Evolutionary conservation across 2,888 invertebrate genomes (phyloP).

Genomic region (Thumatha senex): DNA sequence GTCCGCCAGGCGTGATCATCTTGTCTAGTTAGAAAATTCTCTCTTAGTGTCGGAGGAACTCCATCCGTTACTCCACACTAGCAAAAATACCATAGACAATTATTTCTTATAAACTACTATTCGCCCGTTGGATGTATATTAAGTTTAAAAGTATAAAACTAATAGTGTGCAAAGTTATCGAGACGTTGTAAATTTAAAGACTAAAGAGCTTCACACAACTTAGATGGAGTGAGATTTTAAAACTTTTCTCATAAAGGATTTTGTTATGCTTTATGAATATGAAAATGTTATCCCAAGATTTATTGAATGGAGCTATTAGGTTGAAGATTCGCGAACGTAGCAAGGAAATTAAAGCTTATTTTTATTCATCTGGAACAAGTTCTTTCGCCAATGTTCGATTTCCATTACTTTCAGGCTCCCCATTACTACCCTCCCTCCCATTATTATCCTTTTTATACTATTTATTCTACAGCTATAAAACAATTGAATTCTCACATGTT

Average conservation of each 20-base stretch:
- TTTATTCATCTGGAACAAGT: not conserved
- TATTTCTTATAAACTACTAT: constrained; percentile 17
- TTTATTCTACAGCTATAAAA: too few species aligned
- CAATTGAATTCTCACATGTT: too few species aligned
- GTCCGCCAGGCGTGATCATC: too few species aligned
- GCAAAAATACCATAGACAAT: not conserved
- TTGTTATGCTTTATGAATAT: constrained; percentile 69
- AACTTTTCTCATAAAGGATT: constrained; percentile 75
- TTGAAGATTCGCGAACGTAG: not conserved
- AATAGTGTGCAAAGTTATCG: constrained; percentile 55
- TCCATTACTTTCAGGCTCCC: too few species aligned
- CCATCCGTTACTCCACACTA: too few species aligned
- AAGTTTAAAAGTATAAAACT: constrained; percentile 56
- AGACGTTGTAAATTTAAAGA: constrained; percentile 49
- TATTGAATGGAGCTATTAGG: constrained; percentile 38
- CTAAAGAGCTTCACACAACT: constrained; percentile 42
- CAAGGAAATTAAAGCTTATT: not conserved
- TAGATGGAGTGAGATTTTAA: constrained; percentile 57
- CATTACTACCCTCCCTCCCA: too few species aligned
- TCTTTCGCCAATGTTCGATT: too few species aligned
- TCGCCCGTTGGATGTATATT: too few species aligned
- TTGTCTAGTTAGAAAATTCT: too few species aligned
- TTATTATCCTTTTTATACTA: too few species aligned
- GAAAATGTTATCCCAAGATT: constrained; percentile 54
- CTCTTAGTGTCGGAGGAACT: too few species aligned